Evolutionary conservation across 2,888 invertebrate species (phyloP), one percentile per base, ranked within the genome.

Genomic region (Hymenopus coronatus): DNA sequence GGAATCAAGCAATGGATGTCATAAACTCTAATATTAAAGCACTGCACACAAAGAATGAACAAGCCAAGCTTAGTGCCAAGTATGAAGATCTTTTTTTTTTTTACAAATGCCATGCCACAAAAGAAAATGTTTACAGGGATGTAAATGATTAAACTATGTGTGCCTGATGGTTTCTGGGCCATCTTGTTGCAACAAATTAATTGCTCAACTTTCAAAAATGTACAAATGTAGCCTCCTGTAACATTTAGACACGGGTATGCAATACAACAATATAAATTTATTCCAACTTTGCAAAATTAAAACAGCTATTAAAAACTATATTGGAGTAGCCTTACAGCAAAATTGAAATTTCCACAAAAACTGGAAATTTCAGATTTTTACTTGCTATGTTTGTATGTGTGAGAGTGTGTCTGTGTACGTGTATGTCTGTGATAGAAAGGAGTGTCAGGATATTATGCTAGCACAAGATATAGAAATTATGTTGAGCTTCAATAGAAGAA

Each of bases 401-500:
- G 20, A 6, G 54, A 3, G 15, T 70, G 54, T 70, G 54, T 70
- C 6, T 70, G 54, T 70, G 54, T 20, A 70, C 6, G 15, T 20
- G 54, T 54, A 4, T 3, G 3, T 54, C 15, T 15, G 54, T 20
- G 54, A 70, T 3, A 25, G 54, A 70, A 8, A 20, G 25, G 54
- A 20, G 54, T 15, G 4, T 15, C 54, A 20, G 54, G 25, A 70
- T 70, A 70, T 70, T 70, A 70, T 20, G 20, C 54, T 70, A 70
- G 54, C 54, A 70, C 54, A 70, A 70, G 54, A 70, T 70, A 70
- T 70, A 70, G 20, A 70, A 70, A 70, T 20, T 20, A 70, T 70
- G 54, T 70, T 30, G 54, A 54, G 83, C 83, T 33, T 90, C 93
- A 98, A 94, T 98, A 97, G 94, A 98, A 97, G 95, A 98, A 97